Percentiles rank a stretch among this genome's conserved stretches.
These are phyloP conservation scores for Gadopsis marmoratus DNA, from an alignment of 2,797 vertebrate genomes.

Conservation along the genomic window DNA sequence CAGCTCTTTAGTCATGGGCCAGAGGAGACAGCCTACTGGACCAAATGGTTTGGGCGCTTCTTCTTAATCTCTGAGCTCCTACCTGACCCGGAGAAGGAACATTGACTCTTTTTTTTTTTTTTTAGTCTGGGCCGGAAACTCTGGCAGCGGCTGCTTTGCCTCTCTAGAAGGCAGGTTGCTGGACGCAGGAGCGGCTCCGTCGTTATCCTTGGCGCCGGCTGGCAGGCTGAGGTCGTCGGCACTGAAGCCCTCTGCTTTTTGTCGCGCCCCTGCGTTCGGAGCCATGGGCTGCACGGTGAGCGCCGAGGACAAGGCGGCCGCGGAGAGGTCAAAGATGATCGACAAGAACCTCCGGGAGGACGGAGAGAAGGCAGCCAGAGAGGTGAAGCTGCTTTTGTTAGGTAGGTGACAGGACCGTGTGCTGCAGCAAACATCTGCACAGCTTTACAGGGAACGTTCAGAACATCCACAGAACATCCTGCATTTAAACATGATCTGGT, in stretches of 20 bases:
- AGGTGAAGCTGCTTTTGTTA: conserved; percentile 95
- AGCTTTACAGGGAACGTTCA: neutral
- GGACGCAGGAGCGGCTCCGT: conserved; percentile 36
- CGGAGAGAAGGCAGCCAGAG: conserved; percentile 96
- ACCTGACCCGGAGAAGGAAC: neutral
- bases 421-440: neutral
- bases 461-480: neutral
- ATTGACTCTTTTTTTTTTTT: conserved; percentile 26
- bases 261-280: conserved; percentile 73
- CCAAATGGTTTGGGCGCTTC: conserved; percentile 7
- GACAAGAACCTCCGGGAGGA: conserved; percentile 98
- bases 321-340: conserved; percentile 98
- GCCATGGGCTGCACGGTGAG: conserved; percentile 98
- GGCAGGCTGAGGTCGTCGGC: conserved; percentile 21
- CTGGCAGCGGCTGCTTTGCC: conserved; percentile 14
- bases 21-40: conserved; percentile 25
- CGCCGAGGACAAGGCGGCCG: conserved; percentile 97
- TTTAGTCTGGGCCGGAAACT: conserved; percentile 25
- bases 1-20: conserved; percentile 47
- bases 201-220: conserved; percentile 22
- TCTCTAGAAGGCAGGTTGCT: neutral
- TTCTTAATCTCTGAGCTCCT: conserved; percentile 13
- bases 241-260: conserved; percentile 22
- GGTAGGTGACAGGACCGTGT: conserved; percentile 81
- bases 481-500: neutral